Evolutionary conservation across 2,888 invertebrate species (phyloP).

Genomic region (Schizotus pectinicornis): DNA sequence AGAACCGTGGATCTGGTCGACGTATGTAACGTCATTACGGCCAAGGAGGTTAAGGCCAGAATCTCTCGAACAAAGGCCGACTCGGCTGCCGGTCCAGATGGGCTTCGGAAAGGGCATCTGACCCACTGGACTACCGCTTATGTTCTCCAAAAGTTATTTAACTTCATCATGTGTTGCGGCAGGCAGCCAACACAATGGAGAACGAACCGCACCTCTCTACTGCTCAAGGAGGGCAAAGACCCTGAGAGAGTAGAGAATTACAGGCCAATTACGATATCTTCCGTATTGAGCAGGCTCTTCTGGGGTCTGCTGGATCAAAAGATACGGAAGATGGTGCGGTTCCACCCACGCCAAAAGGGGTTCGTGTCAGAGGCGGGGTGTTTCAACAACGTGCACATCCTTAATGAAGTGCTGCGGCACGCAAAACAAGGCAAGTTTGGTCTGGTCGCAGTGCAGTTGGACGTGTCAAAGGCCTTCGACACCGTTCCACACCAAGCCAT

Average conservation of each 20-base stretch:
- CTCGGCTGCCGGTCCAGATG: conserved; percentile 41
- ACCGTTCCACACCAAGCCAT: too few species aligned
- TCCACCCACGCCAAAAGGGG: conserved; percentile 45
- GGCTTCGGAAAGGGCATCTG: conserved; percentile 31
- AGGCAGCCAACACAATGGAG: conserved; percentile 46
- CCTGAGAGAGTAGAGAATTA: conserved; percentile 38
- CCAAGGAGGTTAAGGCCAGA: conserved; percentile 27
- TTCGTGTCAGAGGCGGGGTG: conserved; percentile 46
- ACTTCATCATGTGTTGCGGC: conserved; percentile 27
- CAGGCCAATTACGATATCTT: conserved; percentile 47
- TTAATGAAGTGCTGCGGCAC: conserved; percentile 40
- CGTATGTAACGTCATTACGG: conserved; percentile 19
- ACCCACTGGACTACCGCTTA: conserved; percentile 2
- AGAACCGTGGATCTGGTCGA: conserved; percentile 1
- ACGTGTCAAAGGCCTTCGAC: too few species aligned
- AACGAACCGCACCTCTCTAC: conserved; percentile 44
- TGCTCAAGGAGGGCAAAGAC: conserved; percentile 49
- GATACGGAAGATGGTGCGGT: conserved; percentile 27
- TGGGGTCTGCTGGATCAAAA: conserved; percentile 43
- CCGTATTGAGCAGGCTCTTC: conserved; percentile 43
- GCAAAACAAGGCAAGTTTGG: conserved; percentile 24
- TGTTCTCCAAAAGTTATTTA: conserved; percentile 30
- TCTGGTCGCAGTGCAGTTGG: conserved; percentile 49
- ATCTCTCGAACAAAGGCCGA: conserved; percentile 31
- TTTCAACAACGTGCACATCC: conserved; percentile 45